These are phyloP conservation scores for Nothoprocta perdicaria DNA, from an alignment of 2,113 vertebrate species.

Conservation along the genomic window DNA sequence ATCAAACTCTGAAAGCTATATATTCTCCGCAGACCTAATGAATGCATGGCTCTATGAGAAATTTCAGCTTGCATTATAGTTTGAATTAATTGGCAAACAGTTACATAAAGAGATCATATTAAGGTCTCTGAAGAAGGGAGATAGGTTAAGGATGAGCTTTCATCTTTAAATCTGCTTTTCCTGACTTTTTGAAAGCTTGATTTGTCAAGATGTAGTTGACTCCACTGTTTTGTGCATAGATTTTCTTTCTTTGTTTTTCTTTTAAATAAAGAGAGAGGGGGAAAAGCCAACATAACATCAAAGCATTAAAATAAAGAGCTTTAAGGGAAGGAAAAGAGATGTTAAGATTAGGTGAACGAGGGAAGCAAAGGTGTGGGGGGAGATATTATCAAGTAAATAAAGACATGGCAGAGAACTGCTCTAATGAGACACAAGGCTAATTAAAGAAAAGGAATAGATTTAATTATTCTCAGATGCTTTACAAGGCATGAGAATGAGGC, in stretches of 20 bases:
- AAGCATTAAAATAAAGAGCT: slow-evolving; percentile 61
- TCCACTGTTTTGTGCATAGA: slow-evolving; percentile 37
- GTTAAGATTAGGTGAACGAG: slow-evolving; percentile 57
- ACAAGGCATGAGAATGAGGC: not conserved
- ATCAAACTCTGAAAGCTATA: slow-evolving; percentile 18
- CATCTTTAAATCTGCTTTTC: slow-evolving; percentile 67
- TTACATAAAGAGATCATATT: slow-evolving; percentile 69
- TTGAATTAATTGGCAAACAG: slow-evolving; percentile 67
- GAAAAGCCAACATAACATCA: slow-evolving; percentile 55
- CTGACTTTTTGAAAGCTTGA: slow-evolving; percentile 57
- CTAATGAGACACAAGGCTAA: slow-evolving; percentile 46
- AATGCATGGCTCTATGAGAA: not conserved
- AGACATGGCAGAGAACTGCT: slow-evolving; percentile 40
- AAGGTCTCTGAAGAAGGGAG: slow-evolving; percentile 67
- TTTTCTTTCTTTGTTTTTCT: slow-evolving; percentile 65
- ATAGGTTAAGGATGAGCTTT: slow-evolving; percentile 63
- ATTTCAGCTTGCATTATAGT: slow-evolving; percentile 47
- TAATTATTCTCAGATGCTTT: slow-evolving; percentile 51
- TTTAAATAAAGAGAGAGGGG: slow-evolving; percentile 23
- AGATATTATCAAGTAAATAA: slow-evolving; percentile 62
- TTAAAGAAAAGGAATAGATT: slow-evolving; percentile 43
- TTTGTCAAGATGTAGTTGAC: slow-evolving; percentile 65
- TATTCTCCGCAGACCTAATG: slow-evolving; percentile 32
- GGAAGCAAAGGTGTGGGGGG: slow-evolving; percentile 66
- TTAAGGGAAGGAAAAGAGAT: slow-evolving; percentile 64